phyloP scores from a whole-genome alignment of 1,140 invertebrate species.

The Platorchestia sp. region DNA sequence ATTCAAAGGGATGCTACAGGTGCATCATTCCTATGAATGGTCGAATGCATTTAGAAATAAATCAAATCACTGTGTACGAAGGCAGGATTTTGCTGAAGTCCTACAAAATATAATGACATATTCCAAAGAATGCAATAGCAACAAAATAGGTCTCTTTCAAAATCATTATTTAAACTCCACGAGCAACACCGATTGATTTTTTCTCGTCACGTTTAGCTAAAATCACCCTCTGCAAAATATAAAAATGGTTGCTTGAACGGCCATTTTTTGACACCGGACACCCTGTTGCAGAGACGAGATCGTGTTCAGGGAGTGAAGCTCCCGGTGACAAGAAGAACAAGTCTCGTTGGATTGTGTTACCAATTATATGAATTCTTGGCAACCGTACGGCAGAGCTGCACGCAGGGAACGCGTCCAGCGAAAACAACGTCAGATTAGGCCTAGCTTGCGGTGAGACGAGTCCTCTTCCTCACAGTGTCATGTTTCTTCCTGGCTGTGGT shows the following conservation, averaged over 20 bases:
- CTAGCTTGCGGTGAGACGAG: not conserved
- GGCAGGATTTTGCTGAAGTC: not conserved
- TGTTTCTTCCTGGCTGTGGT: not conserved
- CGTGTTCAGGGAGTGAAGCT: not conserved
- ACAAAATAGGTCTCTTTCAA: not conserved
- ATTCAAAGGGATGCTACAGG: too few relatives aligned
- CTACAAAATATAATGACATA: too few relatives aligned
- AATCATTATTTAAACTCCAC: not conserved
- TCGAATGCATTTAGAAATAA: too few relatives aligned
- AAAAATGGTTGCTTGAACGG: not conserved
- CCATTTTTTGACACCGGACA: not conserved
- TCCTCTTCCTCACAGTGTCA: not conserved
- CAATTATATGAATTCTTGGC: conserved; percentile 26
- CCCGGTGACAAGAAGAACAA: not conserved
- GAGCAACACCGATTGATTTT: not conserved
- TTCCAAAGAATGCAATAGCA: too few relatives aligned
- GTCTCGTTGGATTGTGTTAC: not conserved
- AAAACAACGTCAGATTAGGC: conserved; percentile 10
- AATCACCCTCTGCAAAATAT: not conserved
- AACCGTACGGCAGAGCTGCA: not conserved
- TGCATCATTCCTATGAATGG: too few relatives aligned
- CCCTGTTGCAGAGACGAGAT: not conserved
- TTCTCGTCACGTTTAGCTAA: not conserved
- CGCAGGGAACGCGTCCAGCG: not conserved
- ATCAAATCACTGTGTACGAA: not conserved